A percentile compares a stretch with the other conserved stretches of the same genome.
Evolutionary conservation across 2,113 vertebrate species (phyloP).

Genomic region (Cygnus buccinator): DNA sequence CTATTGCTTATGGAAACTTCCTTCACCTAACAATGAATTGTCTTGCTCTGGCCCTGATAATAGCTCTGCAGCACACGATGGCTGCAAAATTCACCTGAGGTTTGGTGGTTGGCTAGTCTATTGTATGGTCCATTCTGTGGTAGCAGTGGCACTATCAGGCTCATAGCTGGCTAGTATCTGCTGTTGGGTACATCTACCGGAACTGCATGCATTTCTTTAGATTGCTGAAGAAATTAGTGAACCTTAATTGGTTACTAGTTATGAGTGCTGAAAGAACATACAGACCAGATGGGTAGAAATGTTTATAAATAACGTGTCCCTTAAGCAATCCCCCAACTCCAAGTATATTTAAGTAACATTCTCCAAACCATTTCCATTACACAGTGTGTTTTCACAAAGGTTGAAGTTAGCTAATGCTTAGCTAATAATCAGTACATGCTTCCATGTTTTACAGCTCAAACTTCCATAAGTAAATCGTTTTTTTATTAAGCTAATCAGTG

Average conservation of each 20-base stretch:
- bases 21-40: not conserved
- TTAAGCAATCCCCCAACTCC: not conserved
- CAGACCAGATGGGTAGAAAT: not conserved
- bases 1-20: not conserved
- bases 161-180: not conserved
- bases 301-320: not conserved
- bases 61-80: not conserved
- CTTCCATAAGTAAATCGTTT: not conserved
- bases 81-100: not conserved
- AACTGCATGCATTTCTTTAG: not conserved
- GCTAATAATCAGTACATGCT: not conserved
- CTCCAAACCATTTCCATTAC: not conserved
- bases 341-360: not conserved
- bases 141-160: not conserved
- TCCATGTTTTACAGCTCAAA: not conserved
- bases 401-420: not conserved
- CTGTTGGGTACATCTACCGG: not conserved
- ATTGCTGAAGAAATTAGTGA: not conserved
- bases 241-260: not conserved
- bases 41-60: not conserved
- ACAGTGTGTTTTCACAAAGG: not conserved
- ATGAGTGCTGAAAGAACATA: not conserved
- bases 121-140: not conserved
- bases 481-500: not conserved
- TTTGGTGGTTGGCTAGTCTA: not conserved